Evolutionary conservation across 92 coral and sea anemone genomes (phyloP), one percentile per base, ranked within the genome.

Genomic region (Diadumene lineata): DNA sequence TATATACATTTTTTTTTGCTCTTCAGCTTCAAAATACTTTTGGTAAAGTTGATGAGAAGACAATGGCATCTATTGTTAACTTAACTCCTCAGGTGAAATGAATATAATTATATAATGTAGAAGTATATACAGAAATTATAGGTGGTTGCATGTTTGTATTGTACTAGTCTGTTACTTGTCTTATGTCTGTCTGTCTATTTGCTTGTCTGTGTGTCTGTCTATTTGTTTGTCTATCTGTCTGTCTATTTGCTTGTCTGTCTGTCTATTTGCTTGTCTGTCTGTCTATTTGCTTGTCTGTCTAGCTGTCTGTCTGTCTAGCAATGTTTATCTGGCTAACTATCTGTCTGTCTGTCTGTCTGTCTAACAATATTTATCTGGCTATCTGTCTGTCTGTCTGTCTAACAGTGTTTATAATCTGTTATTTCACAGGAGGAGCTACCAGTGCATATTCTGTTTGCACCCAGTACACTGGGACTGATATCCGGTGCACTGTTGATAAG

Each of bases 391-490:
- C 10, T 57, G 64, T 57, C 26, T 57, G 26, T 28, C 31, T 57
- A 18, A 23, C 64, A 22, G 64, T 57, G 27, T 22, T 23, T 57
- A 22, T 50, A n/a, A 15, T 50, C n/a, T 57, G 26, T 57, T 28
- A 23, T 33, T 56, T 57, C 24, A 38, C 85, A 96, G 99, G 97
- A 96, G 66, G 94, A 90, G 66, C 88, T 96, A 16, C 91, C 92
- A 58, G 92, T 96, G 27, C 97, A 96, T 69, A 85, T 96, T 25
- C 64, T 93, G 29, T 96, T 92, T 75, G 91, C 99, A 29, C 99
- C 99, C 8, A 90, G 97, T 13, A 88, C 96, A 19, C 81, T 92
- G 76, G 97, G 99, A 8, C 86, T 96, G 25, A 89, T 96, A 34
- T 92, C 93, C 50, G 88, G 99, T 72, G 89, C 99, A 28, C 84